These are phyloP conservation scores for Hypomesus transpacificus DNA, from an alignment of 2,113 vertebrate genomes.

Conservation along the genomic window DNA sequence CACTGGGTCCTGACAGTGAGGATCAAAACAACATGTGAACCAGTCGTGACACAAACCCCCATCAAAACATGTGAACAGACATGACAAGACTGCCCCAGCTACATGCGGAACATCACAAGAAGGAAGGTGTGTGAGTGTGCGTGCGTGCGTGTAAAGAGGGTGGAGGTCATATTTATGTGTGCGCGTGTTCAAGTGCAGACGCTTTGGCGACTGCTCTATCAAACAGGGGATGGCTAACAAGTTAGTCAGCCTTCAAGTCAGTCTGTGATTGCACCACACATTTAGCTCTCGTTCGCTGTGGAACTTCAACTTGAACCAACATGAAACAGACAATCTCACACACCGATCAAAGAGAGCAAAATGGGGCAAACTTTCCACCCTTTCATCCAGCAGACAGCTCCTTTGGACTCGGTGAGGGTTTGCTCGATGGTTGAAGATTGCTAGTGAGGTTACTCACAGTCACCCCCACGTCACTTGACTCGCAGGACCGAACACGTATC, in stretches of 20 bases:
- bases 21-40: constrained; percentile 71
- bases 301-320: constrained; percentile 58
- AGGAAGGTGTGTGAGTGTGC: constrained; percentile 29
- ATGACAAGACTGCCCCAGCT: constrained; percentile 43
- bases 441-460: too few relatives aligned
- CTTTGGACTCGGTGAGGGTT: neutral
- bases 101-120: constrained; percentile 37
- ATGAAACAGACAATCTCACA: constrained; percentile 49
- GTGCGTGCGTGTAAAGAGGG: neutral
- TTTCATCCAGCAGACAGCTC: constrained; percentile 21
- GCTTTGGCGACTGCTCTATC: constrained; percentile 25
- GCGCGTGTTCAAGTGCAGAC: constrained; percentile 25
- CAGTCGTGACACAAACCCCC: constrained; percentile 55
- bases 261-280: constrained; percentile 49
- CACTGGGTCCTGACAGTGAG: constrained; percentile 62
- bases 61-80: constrained; percentile 52
- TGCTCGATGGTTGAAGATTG: too few relatives aligned
- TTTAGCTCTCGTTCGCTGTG: constrained; percentile 50
- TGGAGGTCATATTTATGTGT: neutral
- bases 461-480: too few relatives aligned
- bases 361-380: constrained; percentile 41
- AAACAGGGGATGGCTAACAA: constrained; percentile 49
- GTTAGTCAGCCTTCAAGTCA: constrained; percentile 58
- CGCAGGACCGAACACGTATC: too few relatives aligned
- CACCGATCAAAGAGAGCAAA: constrained; percentile 56